Conservation (phyloP, 1,140 invertebrate genomes). For the Drosophila pachea region DNA sequence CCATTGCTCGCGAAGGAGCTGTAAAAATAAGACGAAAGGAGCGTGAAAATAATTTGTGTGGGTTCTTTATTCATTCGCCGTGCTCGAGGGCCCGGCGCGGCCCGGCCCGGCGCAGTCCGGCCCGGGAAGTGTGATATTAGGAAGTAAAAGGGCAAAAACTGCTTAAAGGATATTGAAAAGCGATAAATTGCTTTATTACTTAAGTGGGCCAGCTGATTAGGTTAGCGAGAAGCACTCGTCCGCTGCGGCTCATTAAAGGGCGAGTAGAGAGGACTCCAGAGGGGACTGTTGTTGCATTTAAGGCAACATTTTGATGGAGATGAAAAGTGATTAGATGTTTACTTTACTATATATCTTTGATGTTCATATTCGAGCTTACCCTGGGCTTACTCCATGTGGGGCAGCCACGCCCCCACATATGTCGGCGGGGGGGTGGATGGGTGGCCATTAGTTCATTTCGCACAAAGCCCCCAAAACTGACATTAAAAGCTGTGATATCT, state of each 20-base stretch:
- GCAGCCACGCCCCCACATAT: too few relatives aligned
- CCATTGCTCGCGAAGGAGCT: constrained; percentile 25
- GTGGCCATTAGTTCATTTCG: constrained; percentile 47
- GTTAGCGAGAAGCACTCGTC: constrained; percentile 35
- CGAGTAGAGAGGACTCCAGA: background rate
- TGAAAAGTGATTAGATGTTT: constrained; percentile 1
- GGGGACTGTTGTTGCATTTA: too few relatives aligned
- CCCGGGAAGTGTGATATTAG: constrained; percentile 42
- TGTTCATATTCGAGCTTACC: too few relatives aligned
- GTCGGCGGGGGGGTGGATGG: background rate
- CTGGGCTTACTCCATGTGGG: too few relatives aligned
- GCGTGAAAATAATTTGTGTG: constrained; percentile 72
- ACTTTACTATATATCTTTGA: too few relatives aligned
- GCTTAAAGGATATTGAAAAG: constrained; percentile 74
- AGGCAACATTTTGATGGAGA: background rate
- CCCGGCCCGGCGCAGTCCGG: background rate
- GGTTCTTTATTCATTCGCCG: constrained; percentile 41
- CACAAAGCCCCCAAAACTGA: constrained; percentile 30
- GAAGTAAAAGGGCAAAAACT: constrained; percentile 44
- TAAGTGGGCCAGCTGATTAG: constrained; percentile 71
- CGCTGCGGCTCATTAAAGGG: constrained; percentile 54
- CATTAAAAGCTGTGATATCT: constrained; percentile 61
- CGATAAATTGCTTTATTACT: constrained; percentile 75
- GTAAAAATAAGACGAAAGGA: constrained; percentile 51
- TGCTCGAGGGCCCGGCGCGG: constrained; percentile 22